phyloP scores from a whole-genome alignment of 2,113 vertebrate genomes.

The Sorex fumeus region DNA sequence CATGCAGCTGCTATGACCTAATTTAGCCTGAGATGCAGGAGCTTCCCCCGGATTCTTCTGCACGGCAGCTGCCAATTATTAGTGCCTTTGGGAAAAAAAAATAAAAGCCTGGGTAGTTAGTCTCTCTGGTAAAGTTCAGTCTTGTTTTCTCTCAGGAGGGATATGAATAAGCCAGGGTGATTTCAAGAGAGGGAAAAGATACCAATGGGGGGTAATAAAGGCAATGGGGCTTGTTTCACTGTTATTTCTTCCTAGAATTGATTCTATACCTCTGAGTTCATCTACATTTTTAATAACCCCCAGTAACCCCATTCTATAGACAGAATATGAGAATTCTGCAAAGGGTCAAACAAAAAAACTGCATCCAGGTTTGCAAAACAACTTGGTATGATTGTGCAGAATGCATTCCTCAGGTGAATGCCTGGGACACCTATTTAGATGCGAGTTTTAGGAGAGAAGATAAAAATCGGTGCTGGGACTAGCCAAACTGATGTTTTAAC shows the following conservation, averaged over 20 bases:
- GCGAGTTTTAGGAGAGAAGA: not conserved
- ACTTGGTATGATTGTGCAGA: not conserved
- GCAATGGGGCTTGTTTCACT: not conserved
- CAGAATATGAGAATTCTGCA: not conserved
- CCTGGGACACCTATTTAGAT: not conserved
- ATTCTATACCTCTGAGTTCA: not conserved
- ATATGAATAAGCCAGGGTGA: not conserved
- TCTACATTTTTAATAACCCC: not conserved
- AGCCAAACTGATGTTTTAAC: conserved; percentile 35
- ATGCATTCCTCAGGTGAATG: not conserved
- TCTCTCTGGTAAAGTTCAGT: not conserved
- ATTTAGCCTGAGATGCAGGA: conserved; percentile 43
- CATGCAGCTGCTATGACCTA: conserved; percentile 62
- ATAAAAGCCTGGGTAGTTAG: not conserved
- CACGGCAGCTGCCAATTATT: not conserved
- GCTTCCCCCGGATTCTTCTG: not conserved
- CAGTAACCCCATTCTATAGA: not conserved
- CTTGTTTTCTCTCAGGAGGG: not conserved
- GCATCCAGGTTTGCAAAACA: not conserved
- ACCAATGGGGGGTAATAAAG: not conserved
- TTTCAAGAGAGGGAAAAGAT: not conserved
- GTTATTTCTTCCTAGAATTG: not conserved
- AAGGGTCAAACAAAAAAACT: conserved; percentile 24
- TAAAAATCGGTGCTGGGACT: not conserved
- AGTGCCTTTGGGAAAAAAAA: not conserved